phyloP scores from a whole-genome alignment of 2,797 vertebrate genomes.

The Megaceryle alcyon region DNA sequence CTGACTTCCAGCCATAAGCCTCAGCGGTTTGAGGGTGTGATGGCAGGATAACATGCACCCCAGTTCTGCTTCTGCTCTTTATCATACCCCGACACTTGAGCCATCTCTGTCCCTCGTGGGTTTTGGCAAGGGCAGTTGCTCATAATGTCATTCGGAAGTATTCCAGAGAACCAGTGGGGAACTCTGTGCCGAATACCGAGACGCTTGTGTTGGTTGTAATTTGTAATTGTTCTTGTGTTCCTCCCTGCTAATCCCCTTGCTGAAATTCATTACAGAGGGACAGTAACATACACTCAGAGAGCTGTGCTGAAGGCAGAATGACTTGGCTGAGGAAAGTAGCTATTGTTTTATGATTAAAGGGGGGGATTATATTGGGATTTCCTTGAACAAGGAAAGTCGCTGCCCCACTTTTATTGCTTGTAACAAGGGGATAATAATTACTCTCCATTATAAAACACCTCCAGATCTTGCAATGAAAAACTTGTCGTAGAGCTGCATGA shows the following conservation, averaged over 20 bases:
- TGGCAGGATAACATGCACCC: neutral
- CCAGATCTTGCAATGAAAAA: neutral
- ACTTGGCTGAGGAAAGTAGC: constrained; percentile 42
- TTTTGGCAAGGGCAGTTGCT: neutral
- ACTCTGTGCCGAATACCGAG: neutral
- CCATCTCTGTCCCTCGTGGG: neutral
- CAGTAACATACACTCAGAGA: neutral
- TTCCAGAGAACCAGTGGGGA: constrained; percentile 24
- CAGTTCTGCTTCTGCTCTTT: neutral
- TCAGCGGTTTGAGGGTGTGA: rapidly evolving
- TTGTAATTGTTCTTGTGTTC: constrained; percentile 27
- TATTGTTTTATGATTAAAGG: constrained; percentile 66
- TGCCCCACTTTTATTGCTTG: constrained; percentile 55
- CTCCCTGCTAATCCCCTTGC: neutral
- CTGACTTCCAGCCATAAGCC: neutral
- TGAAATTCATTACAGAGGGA: constrained; percentile 4
- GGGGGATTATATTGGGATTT: constrained; percentile 65
- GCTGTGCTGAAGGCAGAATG: constrained; percentile 2
- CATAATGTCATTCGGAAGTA: neutral
- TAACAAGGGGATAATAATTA: constrained; percentile 55
- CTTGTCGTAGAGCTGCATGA: neutral
- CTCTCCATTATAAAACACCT: constrained; percentile 31
- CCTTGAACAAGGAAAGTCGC: constrained; percentile 43
- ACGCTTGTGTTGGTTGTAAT: constrained; percentile 27
- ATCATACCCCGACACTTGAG: neutral